A percentile compares a stretch with the other conserved stretches of the same genome.
These are phyloP conservation scores for Falco cherrug DNA, from an alignment of 2,797 vertebrate genomes.

Conservation along the genomic window DNA sequence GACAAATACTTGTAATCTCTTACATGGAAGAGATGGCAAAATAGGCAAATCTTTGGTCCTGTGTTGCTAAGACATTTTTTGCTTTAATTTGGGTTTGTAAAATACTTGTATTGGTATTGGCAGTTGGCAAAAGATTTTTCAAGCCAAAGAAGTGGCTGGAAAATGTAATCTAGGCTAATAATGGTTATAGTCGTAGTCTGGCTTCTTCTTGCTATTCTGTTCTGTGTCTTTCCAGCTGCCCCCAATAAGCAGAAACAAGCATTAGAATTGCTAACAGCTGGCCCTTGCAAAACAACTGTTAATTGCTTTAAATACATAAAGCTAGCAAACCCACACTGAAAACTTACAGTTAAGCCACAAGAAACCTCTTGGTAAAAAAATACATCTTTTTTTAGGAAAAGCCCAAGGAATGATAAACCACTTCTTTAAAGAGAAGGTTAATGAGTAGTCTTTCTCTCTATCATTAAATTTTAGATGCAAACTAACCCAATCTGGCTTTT, in stretches of 20 bases:
- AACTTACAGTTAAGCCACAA: not conserved
- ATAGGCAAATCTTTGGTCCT: not conserved
- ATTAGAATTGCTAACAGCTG: constrained; percentile 3
- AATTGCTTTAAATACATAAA: constrained; percentile 8
- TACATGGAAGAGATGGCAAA: not conserved
- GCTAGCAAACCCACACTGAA: not conserved
- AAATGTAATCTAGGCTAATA: not conserved
- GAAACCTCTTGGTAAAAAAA: not conserved
- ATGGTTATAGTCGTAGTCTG: not conserved
- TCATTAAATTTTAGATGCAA: not conserved
- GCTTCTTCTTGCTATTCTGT: not conserved
- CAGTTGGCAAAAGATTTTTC: not conserved
- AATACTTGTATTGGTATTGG: not conserved
- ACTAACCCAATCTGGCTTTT: not conserved
- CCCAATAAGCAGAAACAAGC: not conserved
- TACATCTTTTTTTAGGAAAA: not conserved
- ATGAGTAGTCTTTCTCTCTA: not conserved
- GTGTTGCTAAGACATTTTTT: not conserved
- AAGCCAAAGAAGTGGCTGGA: not conserved
- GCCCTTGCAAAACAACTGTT: not conserved
- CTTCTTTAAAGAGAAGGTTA: constrained; percentile 14
- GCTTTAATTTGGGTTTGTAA: not conserved
- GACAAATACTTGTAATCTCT: not conserved
- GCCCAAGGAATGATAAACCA: not conserved
- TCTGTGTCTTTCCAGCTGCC: not conserved